These are phyloP conservation scores for Labeo calbasu DNA, from an alignment of 2,797 vertebrate genomes.

Conservation along the genomic window DNA sequence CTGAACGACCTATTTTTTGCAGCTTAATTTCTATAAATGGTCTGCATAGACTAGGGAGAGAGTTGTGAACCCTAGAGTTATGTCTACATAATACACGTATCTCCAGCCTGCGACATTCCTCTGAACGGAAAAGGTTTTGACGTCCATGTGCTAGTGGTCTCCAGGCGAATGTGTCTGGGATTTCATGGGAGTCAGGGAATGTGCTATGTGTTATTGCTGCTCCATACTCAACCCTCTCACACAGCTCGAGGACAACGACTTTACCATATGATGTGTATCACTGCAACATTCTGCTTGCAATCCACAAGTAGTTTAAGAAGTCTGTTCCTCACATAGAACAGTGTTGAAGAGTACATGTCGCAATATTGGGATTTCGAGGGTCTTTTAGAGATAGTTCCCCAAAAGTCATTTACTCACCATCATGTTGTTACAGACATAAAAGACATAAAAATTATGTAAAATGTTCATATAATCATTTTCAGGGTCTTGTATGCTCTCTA, in stretches of 20 bases:
- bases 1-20: conserved; percentile 10
- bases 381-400: neutral
- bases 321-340: neutral
- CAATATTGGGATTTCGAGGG: conserved; percentile 2
- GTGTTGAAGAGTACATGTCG: neutral
- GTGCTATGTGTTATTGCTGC: neutral
- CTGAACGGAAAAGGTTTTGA: neutral
- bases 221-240: neutral
- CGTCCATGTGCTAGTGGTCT: neutral
- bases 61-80: neutral
- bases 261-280: conserved; percentile 3
- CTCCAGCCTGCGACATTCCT: conserved; percentile 29
- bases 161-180: neutral
- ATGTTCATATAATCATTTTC: neutral
- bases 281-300: neutral
- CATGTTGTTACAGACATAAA: no score
- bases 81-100: neutral
- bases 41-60: neutral
- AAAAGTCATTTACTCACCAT: neutral
- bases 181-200: conserved; percentile 10
- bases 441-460: neutral
- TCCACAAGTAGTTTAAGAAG: conserved; percentile 1
- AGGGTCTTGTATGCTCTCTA: neutral
- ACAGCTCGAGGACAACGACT: neutral
- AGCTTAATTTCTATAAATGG: conserved; percentile 11